phyloP scores from a whole-genome alignment of 1,140 invertebrate genomes.

The Zaprionus capensis region DNA sequence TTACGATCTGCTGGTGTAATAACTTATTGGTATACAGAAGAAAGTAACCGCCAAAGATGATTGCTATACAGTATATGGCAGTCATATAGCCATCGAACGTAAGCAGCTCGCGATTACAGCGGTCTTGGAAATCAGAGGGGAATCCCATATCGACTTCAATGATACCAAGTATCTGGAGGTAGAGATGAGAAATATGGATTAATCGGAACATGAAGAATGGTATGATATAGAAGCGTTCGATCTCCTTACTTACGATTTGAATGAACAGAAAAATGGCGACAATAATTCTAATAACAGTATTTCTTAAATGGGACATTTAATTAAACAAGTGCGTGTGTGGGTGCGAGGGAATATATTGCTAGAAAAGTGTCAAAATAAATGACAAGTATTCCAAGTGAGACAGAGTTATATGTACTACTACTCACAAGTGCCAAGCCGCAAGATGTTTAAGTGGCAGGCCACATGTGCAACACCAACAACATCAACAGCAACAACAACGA shows the following conservation, averaged over 20 bases:
- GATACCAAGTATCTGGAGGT: too few relatives aligned
- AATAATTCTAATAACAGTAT: not conserved
- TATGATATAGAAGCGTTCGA: not conserved
- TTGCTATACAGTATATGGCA: too few relatives aligned
- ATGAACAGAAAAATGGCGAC: not conserved
- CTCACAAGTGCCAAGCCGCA: conserved; percentile 62
- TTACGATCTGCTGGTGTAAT: too few relatives aligned
- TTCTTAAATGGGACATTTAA: not conserved
- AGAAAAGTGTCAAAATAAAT: conserved; percentile 33
- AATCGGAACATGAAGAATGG: not conserved
- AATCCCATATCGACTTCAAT: too few relatives aligned
- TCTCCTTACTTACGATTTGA: too few relatives aligned
- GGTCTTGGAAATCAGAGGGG: too few relatives aligned
- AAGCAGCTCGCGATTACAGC: too few relatives aligned
- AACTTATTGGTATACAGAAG: too few relatives aligned
- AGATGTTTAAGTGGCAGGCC: conserved; percentile 56
- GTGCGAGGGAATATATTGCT: not conserved
- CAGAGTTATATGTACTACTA: conserved; percentile 25
- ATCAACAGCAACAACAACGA: conserved; percentile 21
- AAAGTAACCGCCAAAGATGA: too few relatives aligned
- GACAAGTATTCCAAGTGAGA: conserved; percentile 56
- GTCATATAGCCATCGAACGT: too few relatives aligned
- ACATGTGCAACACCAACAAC: conserved; percentile 54
- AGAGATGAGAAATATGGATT: not conserved
- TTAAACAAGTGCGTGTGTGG: conserved; percentile 1